Conservation (phyloP, 2,113 vertebrate species). For the Hemichromis elongatus region DNA sequence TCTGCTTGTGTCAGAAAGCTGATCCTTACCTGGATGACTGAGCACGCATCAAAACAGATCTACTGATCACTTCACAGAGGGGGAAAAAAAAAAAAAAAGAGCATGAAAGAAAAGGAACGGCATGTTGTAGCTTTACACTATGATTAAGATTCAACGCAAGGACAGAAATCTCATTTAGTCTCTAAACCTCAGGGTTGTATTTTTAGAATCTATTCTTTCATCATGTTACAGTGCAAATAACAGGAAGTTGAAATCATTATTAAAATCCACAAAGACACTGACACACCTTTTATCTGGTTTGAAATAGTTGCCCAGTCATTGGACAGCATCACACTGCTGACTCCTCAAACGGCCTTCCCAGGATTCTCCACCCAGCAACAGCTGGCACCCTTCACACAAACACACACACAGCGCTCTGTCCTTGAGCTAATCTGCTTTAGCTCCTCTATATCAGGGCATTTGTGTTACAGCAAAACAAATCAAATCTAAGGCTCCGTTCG, state of each 20-base stretch:
- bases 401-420: not conserved
- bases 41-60: not conserved
- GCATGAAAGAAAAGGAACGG: not conserved
- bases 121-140: not conserved
- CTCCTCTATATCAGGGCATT: not conserved
- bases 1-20: not conserved
- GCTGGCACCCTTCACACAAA: not conserved
- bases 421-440: slow-evolving; percentile 1
- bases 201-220: not conserved
- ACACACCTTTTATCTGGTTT: not conserved
- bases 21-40: not conserved
- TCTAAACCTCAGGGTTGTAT: not conserved
- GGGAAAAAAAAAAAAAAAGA: not conserved
- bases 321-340: not conserved
- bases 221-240: not conserved
- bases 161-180: not conserved
- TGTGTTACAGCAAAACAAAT: accelerated
- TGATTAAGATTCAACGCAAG: not conserved
- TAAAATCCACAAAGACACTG: not conserved
- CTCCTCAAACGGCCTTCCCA: not conserved
- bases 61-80: not conserved
- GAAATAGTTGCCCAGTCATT: not conserved
- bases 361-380: not conserved
- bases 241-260: not conserved
- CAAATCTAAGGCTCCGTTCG: not conserved